phyloP scores from a whole-genome alignment of 2,797 vertebrate genomes.

The Sebastolobus alascanus region DNA sequence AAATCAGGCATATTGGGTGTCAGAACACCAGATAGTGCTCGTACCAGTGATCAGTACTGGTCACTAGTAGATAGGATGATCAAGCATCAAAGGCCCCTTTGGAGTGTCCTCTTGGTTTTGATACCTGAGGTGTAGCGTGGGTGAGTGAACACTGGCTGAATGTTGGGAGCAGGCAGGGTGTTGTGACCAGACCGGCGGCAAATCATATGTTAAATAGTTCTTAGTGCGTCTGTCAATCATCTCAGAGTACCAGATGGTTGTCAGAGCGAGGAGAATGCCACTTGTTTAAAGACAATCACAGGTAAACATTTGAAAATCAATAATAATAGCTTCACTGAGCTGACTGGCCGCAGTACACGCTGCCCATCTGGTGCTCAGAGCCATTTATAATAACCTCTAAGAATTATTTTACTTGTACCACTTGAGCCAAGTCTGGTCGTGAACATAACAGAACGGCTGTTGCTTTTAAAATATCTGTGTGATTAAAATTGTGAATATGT shows the following conservation, averaged over 20 bases:
- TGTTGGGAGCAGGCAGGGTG: conserved; percentile 48
- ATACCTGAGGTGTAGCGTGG: conserved; percentile 73
- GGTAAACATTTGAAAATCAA: conserved; percentile 14
- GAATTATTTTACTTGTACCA: conserved; percentile 17
- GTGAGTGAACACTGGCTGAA: conserved; percentile 69
- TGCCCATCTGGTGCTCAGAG: conserved; percentile 30
- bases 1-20: conserved; percentile 75
- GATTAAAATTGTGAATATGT: conserved; percentile 35
- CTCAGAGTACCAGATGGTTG: background rate
- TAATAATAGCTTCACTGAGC: background rate
- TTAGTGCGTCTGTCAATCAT: background rate
- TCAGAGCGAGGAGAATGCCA: background rate
- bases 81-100: conserved; percentile 74
- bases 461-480: conserved; percentile 45
- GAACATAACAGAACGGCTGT: conserved; percentile 32
- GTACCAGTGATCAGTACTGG: conserved; percentile 45
- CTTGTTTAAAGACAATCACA: conserved; percentile 13
- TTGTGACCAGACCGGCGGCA: conserved; percentile 28
- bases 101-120: conserved; percentile 73
- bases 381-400: conserved; percentile 28
- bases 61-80: conserved; percentile 59
- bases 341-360: background rate
- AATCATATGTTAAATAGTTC: conserved; percentile 4
- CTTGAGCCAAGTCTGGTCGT: conserved; percentile 37
- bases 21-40: conserved; percentile 61